Evolutionary conservation across 1,140 invertebrate genomes (phyloP).

Genomic region (Probaryconus sp.): DNA sequence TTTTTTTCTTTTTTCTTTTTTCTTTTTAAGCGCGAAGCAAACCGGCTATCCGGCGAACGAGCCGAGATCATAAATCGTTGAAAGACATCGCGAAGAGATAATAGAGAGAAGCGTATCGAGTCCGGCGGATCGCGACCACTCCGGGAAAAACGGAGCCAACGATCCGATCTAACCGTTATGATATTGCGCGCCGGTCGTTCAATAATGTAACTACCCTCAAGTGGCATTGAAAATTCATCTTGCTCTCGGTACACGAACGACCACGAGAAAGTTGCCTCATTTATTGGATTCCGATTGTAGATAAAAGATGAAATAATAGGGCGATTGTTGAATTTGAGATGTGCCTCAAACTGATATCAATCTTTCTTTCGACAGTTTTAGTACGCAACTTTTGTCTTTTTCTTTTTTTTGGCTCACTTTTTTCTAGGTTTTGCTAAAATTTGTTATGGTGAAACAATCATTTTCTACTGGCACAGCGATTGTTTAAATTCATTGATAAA

Average conservation of each 20-base stretch:
- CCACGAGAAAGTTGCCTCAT: conserved; percentile 6
- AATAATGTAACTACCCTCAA: too few species aligned
- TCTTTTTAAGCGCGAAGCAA: conserved; percentile 19
- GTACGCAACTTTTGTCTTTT: too few species aligned
- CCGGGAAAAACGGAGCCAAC: conserved; percentile 15
- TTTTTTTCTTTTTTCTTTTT: conserved; percentile 24
- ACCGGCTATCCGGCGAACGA: conserved; percentile 49
- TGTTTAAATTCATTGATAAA: too few species aligned
- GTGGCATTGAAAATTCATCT: too few species aligned
- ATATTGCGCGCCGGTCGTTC: conserved; percentile 4
- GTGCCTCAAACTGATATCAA: too few species aligned
- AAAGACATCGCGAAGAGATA: conserved; percentile 52
- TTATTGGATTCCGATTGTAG: conserved; percentile 22
- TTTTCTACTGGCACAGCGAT: too few species aligned
- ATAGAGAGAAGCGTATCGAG: conserved; percentile 37
- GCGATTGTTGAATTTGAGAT: conserved; percentile 3
- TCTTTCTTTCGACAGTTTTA: too few species aligned
- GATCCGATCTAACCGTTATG: conserved; percentile 16
- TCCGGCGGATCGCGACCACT: conserved; percentile 7
- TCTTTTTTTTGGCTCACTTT: too few species aligned
- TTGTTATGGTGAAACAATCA: too few species aligned
- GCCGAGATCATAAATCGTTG: conserved; percentile 56
- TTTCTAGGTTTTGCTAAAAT: too few species aligned
- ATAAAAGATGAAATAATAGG: too few species aligned
- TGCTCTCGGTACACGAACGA: not conserved